Evolutionary conservation across 1,140 invertebrate species (phyloP).

Genomic region (Lordiphosa stackelbergi): DNA sequence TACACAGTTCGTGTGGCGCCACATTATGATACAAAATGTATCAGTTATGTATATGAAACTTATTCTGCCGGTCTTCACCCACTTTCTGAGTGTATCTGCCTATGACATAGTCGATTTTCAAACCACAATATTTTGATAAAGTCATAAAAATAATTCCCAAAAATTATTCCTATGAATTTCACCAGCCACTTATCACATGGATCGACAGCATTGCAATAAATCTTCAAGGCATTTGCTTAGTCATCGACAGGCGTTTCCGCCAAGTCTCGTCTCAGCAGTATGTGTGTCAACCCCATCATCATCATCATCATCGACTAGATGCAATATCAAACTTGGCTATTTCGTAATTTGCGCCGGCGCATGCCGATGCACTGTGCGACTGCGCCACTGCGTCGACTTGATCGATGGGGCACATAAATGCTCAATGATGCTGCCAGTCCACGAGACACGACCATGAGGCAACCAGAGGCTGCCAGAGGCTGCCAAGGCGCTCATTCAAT

Average conservation of each 20-base stretch:
- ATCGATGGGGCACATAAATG: constrained; percentile 72
- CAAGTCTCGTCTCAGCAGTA: too few species aligned
- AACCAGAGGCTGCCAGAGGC: constrained; percentile 22
- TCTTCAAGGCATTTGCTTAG: constrained; percentile 1
- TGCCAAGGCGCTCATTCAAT: constrained; percentile 58
- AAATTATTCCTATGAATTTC: too few species aligned
- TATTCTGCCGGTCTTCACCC: too few species aligned
- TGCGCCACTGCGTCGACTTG: constrained; percentile 55
- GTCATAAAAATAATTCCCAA: too few species aligned
- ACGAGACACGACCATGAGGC: constrained; percentile 39
- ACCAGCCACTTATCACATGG: too few species aligned
- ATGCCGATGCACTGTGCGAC: constrained; percentile 46
- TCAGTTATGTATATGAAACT: too few species aligned
- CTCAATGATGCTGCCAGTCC: constrained; percentile 73
- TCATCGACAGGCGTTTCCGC: too few species aligned
- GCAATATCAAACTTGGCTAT: constrained; percentile 57
- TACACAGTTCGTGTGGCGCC: too few species aligned
- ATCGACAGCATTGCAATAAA: constrained; percentile 7
- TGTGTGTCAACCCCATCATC: neutral
- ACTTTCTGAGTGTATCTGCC: too few species aligned
- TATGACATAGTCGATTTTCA: too few species aligned
- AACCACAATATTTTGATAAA: too few species aligned
- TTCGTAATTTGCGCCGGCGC: constrained; percentile 67
- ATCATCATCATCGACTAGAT: constrained; percentile 22
- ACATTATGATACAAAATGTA: too few species aligned